A percentile compares a stretch with the other conserved stretches of the same genome.
phyloP scores from a whole-genome alignment of 2,797 vertebrate species.

The Peromyscus melanophrys region DNA sequence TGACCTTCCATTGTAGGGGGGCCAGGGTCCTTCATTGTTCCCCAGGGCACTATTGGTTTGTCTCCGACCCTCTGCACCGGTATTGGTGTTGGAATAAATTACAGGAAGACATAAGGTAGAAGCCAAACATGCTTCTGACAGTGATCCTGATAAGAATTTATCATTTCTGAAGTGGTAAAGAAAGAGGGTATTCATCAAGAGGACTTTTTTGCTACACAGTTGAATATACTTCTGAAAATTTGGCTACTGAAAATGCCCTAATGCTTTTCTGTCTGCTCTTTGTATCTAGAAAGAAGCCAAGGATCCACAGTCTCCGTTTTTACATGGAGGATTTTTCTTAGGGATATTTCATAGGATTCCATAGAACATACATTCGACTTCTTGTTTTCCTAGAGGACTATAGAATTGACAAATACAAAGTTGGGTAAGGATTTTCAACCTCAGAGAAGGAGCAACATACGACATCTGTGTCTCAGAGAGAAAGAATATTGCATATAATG shows the following conservation, averaged over 20 bases:
- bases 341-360: constrained; percentile 57
- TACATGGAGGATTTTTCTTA: constrained; percentile 50
- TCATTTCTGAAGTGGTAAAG: not conserved
- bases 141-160: not conserved
- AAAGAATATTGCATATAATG: not conserved
- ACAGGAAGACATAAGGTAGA: not conserved
- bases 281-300: constrained; percentile 37
- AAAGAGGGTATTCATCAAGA: not conserved
- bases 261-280: constrained; percentile 31
- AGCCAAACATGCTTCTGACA: not conserved
- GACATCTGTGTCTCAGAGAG: not conserved
- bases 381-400: not conserved
- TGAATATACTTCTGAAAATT: constrained; percentile 61
- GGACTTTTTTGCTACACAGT: constrained; percentile 52
- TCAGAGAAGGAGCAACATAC: constrained; percentile 15
- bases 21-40: not conserved
- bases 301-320: not conserved
- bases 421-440: constrained; percentile 13
- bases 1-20: constrained; percentile 16
- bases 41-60: not conserved
- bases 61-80: not conserved
- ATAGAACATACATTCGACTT: constrained; percentile 38
- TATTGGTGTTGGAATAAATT: not conserved
- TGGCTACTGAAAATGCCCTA: not conserved
- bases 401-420: constrained; percentile 3